Percentiles rank a stretch among this genome's conserved stretches.
Evolutionary conservation across 2,888 invertebrate species (phyloP).

Genomic region (Drosophila setosimentum): DNA sequence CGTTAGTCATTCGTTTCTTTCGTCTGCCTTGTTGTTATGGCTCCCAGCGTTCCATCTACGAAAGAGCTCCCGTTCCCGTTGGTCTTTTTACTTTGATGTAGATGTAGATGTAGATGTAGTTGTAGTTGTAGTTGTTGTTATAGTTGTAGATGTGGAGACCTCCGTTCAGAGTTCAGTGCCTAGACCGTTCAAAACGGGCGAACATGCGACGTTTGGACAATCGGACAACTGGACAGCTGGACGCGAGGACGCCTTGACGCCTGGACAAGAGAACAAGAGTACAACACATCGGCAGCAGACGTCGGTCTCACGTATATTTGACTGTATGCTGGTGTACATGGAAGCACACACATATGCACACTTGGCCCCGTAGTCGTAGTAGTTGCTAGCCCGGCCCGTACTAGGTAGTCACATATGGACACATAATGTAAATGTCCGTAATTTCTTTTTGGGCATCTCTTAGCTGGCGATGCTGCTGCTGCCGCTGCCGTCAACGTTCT

Average conservation of each 20-base stretch:
- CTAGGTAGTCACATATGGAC: constrained; percentile 73
- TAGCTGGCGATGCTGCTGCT: constrained; percentile 71
- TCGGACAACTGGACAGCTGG: constrained; percentile 16
- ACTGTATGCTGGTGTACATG: constrained; percentile 46
- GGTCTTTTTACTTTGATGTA: constrained; percentile 77
- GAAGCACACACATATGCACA: constrained; percentile 54
- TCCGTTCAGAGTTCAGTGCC: constrained; percentile 58
- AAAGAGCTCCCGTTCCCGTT: constrained; percentile 64
- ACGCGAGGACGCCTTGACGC: constrained; percentile 15
- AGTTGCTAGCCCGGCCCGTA: constrained; percentile 34
- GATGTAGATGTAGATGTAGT: constrained; percentile 25
- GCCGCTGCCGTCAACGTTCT: constrained; percentile 78
- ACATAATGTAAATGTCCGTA: constrained; percentile 82
- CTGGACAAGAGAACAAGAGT: constrained; percentile 63
- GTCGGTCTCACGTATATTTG: constrained; percentile 65
- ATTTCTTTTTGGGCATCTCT: constrained; percentile 83
- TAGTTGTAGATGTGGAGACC: constrained; percentile 51
- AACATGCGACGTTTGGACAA: constrained; percentile 47
- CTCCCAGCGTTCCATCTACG: constrained; percentile 58
- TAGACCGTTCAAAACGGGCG: constrained; percentile 46
- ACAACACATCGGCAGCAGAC: constrained; percentile 77
- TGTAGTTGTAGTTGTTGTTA: background rate
- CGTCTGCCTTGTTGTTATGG: constrained; percentile 68
- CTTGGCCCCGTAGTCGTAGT: constrained; percentile 37
- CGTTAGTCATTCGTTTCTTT: constrained; percentile 79